Base-by-base conservation (phyloP, 2,888 invertebrate species). In the Zygothrica quintamaculata region DNA sequence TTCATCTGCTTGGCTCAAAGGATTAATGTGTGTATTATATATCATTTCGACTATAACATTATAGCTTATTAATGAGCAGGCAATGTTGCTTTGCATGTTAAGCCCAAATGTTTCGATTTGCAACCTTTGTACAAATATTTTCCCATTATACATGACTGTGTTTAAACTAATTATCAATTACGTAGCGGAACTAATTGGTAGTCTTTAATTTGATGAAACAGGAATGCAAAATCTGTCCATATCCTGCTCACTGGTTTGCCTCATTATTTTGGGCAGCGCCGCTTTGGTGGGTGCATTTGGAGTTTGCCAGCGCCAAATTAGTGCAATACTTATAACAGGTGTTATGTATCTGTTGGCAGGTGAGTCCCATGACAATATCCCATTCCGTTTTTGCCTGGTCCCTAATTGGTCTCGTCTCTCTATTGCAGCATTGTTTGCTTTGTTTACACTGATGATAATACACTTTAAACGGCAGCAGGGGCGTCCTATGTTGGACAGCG, bases 181-280 rank as follows among this genome's bases (percentile, higher is more conserved):
- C 18, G 11, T 16, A 1, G 8, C 9, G 8, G n/a, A 42, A 33
- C 29, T 51, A 51, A 73, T 44, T 26, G 12, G n/a, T n/a, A n/a
- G n/a, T 3, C 18, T 12, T 9, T 26, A 1, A 13, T 29, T 12
- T 18, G 6, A n/a, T 31, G n/a, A 1, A 18, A 11, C 36, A 71
- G 98, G 98, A 88, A 97, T 98, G 97, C 97, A 98, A 92, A 98
- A 98, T 91, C 92, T 98, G 72, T 98, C 97, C 57, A 98, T 98
- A 91, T 98, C 98, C 8, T 98, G 98, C 91, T 96, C 97, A 42
- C 93, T 98, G 78, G 98, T 98, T 3, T 97, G 97, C 86, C 93
- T 98, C 51, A 97, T 98, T 84, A 95, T 98, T 59, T 91, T 98
- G 70, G 96, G 96, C 44, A 95, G 96, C 76, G 97, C 98, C 0